These are phyloP conservation scores for Meliscaeva auricollis DNA, from an alignment of 2,888 invertebrate species.

Conservation along the genomic window DNA sequence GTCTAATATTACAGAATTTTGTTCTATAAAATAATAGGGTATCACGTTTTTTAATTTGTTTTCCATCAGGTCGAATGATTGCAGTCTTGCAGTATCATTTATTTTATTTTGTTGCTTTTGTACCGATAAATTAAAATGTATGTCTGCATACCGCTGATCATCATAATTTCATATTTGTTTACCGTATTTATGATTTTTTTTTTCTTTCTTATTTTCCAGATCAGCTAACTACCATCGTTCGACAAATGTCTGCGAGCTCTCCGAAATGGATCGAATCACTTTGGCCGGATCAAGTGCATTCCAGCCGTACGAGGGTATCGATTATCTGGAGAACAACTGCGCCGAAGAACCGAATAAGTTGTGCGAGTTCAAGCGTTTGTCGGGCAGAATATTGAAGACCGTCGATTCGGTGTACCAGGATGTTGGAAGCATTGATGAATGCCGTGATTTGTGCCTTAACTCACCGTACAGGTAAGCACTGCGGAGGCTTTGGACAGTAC, in stretches of 20 bases:
- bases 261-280: constrained; percentile 96
- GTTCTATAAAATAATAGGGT: constrained; percentile 6
- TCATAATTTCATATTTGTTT: constrained; percentile 62
- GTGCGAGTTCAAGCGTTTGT: constrained; percentile 95
- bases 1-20: not conserved
- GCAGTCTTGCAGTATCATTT: constrained; percentile 15
- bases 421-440: constrained; percentile 93
- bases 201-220: constrained; percentile 85
- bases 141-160: constrained; percentile 64
- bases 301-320: constrained; percentile 88
- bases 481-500: not conserved
- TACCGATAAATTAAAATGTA: constrained; percentile 58
- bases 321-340: constrained; percentile 96
- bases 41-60: not conserved
- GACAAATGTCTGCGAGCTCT: constrained; percentile 93
- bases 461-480: constrained; percentile 89
- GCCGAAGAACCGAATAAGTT: constrained; percentile 96
- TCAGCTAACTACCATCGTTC: constrained; percentile 95
- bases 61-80: not conserved
- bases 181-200: constrained; percentile 7
- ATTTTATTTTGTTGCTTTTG: constrained; percentile 28
- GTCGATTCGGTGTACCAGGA: constrained; percentile 97
- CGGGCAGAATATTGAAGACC: constrained; percentile 94
- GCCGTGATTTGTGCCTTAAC: constrained; percentile 94
- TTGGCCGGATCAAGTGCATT: constrained; percentile 93